Conservation (phyloP, 1,140 invertebrate species). For the Paralvinella palmiformis region DNA sequence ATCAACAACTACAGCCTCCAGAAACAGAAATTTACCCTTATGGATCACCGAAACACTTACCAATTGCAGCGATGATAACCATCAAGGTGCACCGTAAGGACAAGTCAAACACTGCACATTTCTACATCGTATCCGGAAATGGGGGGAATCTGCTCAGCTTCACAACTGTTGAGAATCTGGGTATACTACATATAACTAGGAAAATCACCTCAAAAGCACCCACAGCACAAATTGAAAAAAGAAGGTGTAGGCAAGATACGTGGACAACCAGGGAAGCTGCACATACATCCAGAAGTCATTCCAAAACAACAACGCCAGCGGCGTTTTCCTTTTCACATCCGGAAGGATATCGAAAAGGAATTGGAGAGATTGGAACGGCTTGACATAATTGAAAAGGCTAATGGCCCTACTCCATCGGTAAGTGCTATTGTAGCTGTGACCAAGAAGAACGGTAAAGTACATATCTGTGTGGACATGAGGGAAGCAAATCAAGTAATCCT, state of each 20-base stretch:
- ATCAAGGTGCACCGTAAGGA: no score
- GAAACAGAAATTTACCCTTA: no score
- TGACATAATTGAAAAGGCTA: constrained; percentile 32
- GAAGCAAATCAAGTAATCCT: constrained; percentile 27
- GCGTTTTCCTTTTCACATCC: constrained; percentile 25
- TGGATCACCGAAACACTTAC: no score
- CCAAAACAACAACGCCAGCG: constrained; percentile 13
- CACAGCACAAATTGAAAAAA: not conserved
- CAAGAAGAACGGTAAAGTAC: constrained; percentile 24
- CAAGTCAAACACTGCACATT: no score
- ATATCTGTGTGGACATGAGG: constrained; percentile 32
- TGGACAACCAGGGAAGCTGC: not conserved
- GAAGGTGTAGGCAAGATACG: not conserved
- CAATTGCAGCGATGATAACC: no score
- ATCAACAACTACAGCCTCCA: no score
- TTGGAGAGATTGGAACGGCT: constrained; percentile 21
- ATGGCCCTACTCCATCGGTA: constrained; percentile 34
- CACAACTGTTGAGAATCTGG: no score
- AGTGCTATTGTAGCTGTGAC: constrained; percentile 31
- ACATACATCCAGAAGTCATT: not conserved
- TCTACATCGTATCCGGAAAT: not conserved
- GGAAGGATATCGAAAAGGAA: constrained; percentile 21
- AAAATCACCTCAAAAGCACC: not conserved
- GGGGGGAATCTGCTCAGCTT: no score
- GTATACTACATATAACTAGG: not conserved